phyloP scores from a whole-genome alignment of 2,888 invertebrate genomes.

The Drosophila parthenogenetica region DNA sequence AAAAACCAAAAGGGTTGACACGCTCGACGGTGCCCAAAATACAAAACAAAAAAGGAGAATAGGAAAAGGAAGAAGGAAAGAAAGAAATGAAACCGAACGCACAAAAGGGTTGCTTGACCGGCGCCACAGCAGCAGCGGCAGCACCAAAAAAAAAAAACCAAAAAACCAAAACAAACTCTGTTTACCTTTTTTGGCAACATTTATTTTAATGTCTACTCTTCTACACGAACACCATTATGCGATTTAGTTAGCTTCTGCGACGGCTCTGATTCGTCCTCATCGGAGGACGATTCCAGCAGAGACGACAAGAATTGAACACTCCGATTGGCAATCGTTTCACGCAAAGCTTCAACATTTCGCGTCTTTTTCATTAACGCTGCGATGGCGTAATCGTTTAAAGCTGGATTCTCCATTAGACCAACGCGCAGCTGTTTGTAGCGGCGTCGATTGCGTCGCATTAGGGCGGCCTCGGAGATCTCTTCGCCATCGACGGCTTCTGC shows the following conservation, averaged over 20 bases:
- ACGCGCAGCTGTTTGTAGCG: slow-evolving; percentile 32
- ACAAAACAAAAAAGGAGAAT: slow-evolving; percentile 34
- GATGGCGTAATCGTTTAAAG: slow-evolving; percentile 30
- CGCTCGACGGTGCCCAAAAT: slow-evolving; percentile 63
- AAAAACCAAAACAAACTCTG: slow-evolving; percentile 7
- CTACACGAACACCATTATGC: neutral
- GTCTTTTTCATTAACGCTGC: slow-evolving; percentile 38
- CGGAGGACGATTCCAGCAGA: slow-evolving; percentile 46
- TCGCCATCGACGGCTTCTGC: slow-evolving; percentile 28
- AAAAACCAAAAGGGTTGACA: slow-evolving; percentile 76
- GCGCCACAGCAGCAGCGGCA: slow-evolving; percentile 46
- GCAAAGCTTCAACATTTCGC: slow-evolving; percentile 3
- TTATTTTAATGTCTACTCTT: slow-evolving; percentile 20
- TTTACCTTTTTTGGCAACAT: slow-evolving; percentile 12
- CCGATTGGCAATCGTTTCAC: slow-evolving; percentile 21
- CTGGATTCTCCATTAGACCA: slow-evolving; percentile 55
- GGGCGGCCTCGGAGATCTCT: slow-evolving; percentile 7
- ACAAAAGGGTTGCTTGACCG: slow-evolving; percentile 62
- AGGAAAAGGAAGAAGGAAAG: slow-evolving; percentile 37
- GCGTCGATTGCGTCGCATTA: slow-evolving; percentile 26
- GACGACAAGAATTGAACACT: slow-evolving; percentile 35
- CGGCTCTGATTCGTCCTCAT: slow-evolving; percentile 16
- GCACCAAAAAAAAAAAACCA: neutral
- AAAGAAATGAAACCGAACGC: slow-evolving; percentile 28
- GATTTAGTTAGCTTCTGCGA: neutral